phyloP scores from a whole-genome alignment of 2,113 vertebrate species.

The Cephalopholis sonnerati region DNA sequence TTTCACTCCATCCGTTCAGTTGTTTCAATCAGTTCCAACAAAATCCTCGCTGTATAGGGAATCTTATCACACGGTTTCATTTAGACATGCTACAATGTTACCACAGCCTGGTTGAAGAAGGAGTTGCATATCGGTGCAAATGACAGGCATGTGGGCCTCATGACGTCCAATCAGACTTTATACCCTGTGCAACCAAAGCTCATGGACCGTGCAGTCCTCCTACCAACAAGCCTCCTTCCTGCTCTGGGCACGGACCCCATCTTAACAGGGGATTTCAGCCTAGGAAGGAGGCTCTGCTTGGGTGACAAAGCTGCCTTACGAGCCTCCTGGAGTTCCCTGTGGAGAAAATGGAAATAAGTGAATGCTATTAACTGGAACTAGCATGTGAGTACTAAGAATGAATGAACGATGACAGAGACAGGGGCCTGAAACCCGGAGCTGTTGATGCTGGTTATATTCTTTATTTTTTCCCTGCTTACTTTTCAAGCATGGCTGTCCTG shows the following conservation, averaged over 20 bases:
- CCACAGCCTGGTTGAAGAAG: not conserved
- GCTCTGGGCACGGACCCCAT: constrained; percentile 63
- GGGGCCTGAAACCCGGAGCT: not conserved
- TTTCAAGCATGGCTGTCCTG: constrained; percentile 93
- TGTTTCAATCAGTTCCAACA: not conserved
- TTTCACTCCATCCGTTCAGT: not conserved
- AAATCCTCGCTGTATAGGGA: not conserved
- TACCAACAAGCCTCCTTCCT: constrained; percentile 86
- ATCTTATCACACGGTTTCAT: not conserved
- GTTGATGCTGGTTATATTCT: not conserved
- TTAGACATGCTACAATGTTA: not conserved
- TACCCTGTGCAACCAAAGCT: constrained; percentile 83
- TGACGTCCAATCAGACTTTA: constrained; percentile 8
- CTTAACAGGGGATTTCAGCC: constrained; percentile 52
- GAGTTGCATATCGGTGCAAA: not conserved
- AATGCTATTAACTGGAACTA: not conserved
- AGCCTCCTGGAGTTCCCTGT: constrained; percentile 91
- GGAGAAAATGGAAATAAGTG: not conserved
- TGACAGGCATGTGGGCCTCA: not conserved
- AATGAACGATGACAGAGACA: not conserved
- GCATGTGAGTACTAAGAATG: not conserved
- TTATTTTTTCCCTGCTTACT: constrained; percentile 77
- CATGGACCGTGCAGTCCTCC: constrained; percentile 86
- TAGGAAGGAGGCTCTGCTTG: constrained; percentile 57
- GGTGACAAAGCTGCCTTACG: constrained; percentile 85